phyloP scores from a whole-genome alignment of 2,113 vertebrate species.

The Takifugu flavidus region DNA sequence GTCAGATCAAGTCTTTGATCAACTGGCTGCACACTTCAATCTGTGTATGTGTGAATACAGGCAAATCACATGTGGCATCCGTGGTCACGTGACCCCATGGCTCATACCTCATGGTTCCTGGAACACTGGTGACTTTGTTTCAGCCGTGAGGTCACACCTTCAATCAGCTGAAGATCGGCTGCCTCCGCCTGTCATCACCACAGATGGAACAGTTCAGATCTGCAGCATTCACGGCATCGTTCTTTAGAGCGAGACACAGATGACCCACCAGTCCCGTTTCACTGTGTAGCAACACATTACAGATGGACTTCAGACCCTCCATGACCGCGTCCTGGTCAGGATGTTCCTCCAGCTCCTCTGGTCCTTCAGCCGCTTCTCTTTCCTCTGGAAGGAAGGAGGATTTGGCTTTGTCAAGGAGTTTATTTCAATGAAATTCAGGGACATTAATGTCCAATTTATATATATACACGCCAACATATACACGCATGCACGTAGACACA shows the following conservation, averaged over 20 bases:
- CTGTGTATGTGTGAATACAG: neutral
- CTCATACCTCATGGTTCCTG: slow-evolving; percentile 77
- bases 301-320: slow-evolving; percentile 90
- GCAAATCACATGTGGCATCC: too few relatives aligned
- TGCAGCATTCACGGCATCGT: neutral
- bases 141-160: slow-evolving; percentile 79
- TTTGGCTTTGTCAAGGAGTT: too few relatives aligned
- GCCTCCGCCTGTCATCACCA: slow-evolving; percentile 67
- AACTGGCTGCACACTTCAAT: too few relatives aligned
- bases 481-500: too few relatives aligned
- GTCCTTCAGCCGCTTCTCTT: neutral
- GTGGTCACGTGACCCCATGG: too few relatives aligned
- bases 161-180: slow-evolving; percentile 77
- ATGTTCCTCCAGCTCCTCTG: slow-evolving; percentile 43
- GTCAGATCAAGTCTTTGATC: too few relatives aligned
- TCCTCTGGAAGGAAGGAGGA: slow-evolving; percentile 29
- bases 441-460: too few relatives aligned
- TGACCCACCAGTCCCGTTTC: slow-evolving; percentile 68
- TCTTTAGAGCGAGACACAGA: neutral
- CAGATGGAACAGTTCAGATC: neutral
- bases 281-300: slow-evolving; percentile 89
- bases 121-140: slow-evolving; percentile 75
- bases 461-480: too few relatives aligned
- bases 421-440: too few relatives aligned
- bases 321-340: slow-evolving; percentile 82